Conservation (phyloP, 1,140 invertebrate species). For the Anoplophora glabripennis region DNA sequence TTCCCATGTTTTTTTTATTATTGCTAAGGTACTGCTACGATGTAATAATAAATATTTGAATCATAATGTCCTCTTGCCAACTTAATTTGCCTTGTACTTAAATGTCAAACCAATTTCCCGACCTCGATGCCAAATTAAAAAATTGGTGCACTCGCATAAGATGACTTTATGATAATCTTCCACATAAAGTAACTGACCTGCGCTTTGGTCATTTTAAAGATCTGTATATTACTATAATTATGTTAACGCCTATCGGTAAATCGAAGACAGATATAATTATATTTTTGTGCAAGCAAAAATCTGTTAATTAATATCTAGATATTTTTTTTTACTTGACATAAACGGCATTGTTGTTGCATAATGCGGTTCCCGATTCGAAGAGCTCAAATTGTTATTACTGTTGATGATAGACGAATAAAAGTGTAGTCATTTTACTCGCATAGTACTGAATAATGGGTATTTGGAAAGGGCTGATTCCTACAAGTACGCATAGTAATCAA, state of each 20-base stretch:
- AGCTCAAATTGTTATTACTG: constrained; percentile 17
- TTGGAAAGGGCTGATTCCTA: background rate
- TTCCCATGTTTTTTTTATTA: too few species aligned
- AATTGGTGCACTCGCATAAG: too few species aligned
- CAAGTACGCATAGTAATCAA: background rate
- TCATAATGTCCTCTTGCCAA: too few species aligned
- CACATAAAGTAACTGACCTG: background rate
- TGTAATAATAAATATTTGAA: too few species aligned
- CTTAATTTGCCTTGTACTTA: too few species aligned
- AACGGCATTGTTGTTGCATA: background rate
- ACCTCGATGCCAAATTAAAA: too few species aligned
- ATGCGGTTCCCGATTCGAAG: background rate
- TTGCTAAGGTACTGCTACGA: too few species aligned
- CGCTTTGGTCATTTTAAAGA: background rate
- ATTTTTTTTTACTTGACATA: background rate
- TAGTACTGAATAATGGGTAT: background rate
- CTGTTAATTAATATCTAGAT: background rate
- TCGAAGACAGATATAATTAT: background rate
- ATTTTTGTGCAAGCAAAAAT: background rate
- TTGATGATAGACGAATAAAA: background rate
- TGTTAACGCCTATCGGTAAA: background rate
- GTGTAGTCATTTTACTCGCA: too few species aligned
- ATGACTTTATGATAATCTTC: too few species aligned
- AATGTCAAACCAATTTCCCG: too few species aligned
- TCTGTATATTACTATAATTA: background rate